Base-by-base conservation (phyloP, 1,140 invertebrate genomes). In the Dryas iulia region DNA sequence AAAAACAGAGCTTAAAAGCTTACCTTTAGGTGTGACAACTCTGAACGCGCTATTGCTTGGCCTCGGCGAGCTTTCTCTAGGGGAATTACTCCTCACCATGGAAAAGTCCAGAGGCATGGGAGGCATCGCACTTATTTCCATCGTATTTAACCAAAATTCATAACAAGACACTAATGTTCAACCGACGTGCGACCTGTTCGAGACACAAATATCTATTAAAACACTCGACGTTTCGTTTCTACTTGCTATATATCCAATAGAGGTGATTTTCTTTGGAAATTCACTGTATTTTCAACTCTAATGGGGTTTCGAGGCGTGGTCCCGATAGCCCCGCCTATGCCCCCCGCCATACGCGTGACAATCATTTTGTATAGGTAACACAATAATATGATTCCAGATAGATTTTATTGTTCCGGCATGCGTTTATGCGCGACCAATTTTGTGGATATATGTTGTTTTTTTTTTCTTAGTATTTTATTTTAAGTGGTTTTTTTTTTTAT, bases 91-190 rank as follows among this genome's bases (percentile, higher is more conserved):
- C 59, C 91, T 74, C 71, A 92, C 92, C 87, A 92, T 90, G 6
- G 90, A 92, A 79, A 92, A 92, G 89, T 92, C 92, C 86, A 92
- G 73, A 68, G 92, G 92, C 92, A 92, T 92, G 63, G 90, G 91
- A 58, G 90, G 87, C 89, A 92, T 92, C 21, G 92, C 86, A 90
- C 92, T 92, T 71, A 92, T 83, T 90, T 92, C 92, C 92, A 92
- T 92, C 76, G 66, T 69, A 47, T 47, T 47, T 21, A 47, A 47
- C 18, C 39, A 47, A 47, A 47, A 47, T 76, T 77, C 66, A 68
- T 63, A 62, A 64, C 67, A 69, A 14, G 4, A 54, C 78, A 47
- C 39, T 74, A 69, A 79, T 81, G 78, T 73, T 61, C 71, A 59
- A 74, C 59, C 76, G 61, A 73, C 88, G 89, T 88, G 87, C 87